Base-by-base conservation (phyloP, 2,113 vertebrate species). In the Lepidothrix coronata region DNA sequence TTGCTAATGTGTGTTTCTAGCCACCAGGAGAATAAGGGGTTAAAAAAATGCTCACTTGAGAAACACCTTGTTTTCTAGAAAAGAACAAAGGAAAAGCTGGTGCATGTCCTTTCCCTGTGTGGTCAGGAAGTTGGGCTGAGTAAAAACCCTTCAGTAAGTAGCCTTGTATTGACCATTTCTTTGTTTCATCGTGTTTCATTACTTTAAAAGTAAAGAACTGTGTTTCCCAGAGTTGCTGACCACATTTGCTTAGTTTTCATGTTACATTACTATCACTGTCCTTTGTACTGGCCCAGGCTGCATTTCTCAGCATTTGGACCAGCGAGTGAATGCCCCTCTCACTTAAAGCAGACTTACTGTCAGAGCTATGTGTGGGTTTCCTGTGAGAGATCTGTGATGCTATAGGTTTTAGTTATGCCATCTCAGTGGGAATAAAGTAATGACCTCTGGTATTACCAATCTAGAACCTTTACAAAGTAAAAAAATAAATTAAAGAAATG, bases 101-200 rank as follows among this genome's bases (percentile, higher is more conserved):
- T 99, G 59, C 99, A 99, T 4, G 99, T 99, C 68, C 98, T 99
- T 88, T 99, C 99, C 82, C 98, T 99, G 4, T 99, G 99, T 89
- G 99, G 99, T 94, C 99, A 99, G 97, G 99, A 99, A 98, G 99
- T 99, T 52, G 99, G 99, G 86, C 98, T 99, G 88, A 99, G 99
- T 94, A 99, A 99, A 98, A 99, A 99, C 83, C 99, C 99, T 62
- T 99, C 99, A 31, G 99, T 99, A 98, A 99, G 99, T 97, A 78
- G 72, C n/a, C 6, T 51, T 58, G 1, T 20, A 30, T 81, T 68
- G 46, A 62, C 63, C 31, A 33, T 51, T 70, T 92, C 27, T 88
- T 80, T 93, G 37, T 75, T 33, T 80, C 41, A 55, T 65, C 14
- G 3, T 66, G 41, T 92, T 39, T 39, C 39, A 39, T 39, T 39